These are phyloP conservation scores for Riparia riparia DNA, from an alignment of 2,113 vertebrate genomes.

Conservation along the genomic window DNA sequence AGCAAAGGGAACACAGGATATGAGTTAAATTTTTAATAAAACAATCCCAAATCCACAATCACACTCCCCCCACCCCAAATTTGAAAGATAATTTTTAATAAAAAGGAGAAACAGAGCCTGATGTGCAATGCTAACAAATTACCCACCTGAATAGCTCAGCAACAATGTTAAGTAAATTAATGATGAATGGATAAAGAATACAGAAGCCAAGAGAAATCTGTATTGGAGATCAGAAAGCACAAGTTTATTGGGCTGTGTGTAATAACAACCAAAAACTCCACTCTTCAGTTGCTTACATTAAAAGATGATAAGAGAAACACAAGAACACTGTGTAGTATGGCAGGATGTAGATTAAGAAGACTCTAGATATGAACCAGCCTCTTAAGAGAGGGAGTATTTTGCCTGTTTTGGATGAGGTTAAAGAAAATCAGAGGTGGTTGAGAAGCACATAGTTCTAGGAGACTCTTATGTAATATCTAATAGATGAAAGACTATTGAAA, in stretches of 20 bases:
- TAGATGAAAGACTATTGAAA: not conserved
- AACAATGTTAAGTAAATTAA: not conserved
- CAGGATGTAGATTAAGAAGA: not conserved
- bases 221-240: not conserved
- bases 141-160: not conserved
- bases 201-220: not conserved
- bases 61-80: not conserved
- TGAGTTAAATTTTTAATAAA: not conserved
- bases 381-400: not conserved
- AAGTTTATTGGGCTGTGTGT: not conserved
- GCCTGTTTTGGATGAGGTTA: not conserved
- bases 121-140: not conserved
- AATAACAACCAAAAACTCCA: not conserved
- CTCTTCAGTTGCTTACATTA: not conserved
- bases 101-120: not conserved
- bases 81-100: not conserved
- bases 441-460: not conserved
- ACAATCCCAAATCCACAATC: accelerated
- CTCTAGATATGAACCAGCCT: not conserved
- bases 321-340: not conserved
- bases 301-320: not conserved
- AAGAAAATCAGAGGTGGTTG: not conserved
- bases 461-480: not conserved
- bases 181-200: not conserved
- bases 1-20: not conserved